phyloP scores from a whole-genome alignment of 2,113 vertebrate genomes.

The Crotalus helleri region DNA sequence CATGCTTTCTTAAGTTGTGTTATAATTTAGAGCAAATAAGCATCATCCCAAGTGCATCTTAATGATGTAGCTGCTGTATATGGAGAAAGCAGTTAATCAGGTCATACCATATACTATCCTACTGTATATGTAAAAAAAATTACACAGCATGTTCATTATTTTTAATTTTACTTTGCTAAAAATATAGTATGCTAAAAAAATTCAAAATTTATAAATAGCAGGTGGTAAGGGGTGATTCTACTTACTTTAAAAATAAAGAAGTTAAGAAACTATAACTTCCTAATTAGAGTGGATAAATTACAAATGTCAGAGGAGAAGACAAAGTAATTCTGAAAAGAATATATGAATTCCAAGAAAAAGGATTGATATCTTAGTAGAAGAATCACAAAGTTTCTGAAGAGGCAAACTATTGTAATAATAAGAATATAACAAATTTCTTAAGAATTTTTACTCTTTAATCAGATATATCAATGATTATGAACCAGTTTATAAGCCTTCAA shows the following conservation, averaged over 20 bases:
- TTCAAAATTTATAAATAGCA: background rate
- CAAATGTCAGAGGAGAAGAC: background rate
- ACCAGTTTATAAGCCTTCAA: background rate
- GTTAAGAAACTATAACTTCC: background rate
- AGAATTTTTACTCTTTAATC: conserved; percentile 28
- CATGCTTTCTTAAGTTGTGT: background rate
- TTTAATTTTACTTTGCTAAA: background rate
- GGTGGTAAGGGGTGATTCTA: background rate
- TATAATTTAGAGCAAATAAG: background rate
- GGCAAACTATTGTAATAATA: background rate
- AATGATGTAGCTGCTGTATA: background rate
- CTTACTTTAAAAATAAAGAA: background rate
- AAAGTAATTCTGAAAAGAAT: background rate
- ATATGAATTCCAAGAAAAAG: background rate
- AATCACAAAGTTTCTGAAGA: background rate
- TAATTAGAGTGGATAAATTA: background rate
- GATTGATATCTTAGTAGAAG: background rate
- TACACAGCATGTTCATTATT: background rate
- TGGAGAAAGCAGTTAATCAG: background rate
- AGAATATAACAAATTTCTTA: background rate
- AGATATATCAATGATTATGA: background rate
- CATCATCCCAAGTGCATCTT: background rate
- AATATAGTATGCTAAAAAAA: background rate
- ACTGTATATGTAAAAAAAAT: background rate
- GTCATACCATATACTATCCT: background rate